phyloP scores from a whole-genome alignment of 1,140 invertebrate genomes.

The Brachionus paranguensis region DNA sequence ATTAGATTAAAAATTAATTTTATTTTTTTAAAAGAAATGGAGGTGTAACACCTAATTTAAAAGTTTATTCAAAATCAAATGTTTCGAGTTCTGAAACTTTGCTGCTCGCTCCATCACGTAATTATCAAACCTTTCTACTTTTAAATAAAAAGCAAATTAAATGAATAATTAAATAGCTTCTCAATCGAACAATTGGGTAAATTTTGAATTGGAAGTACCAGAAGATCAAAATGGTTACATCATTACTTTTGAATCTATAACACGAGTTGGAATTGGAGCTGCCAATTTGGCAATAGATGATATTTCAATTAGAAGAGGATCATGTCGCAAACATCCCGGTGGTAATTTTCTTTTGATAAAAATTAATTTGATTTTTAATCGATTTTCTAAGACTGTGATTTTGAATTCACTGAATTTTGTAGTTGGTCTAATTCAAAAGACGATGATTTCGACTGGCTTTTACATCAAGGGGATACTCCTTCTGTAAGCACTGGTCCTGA shows the following conservation, averaged over 20 bases:
- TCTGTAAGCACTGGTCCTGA: slow-evolving; percentile 52
- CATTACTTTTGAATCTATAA: slow-evolving; percentile 15
- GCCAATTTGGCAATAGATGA: slow-evolving; percentile 35
- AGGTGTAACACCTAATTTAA: neutral
- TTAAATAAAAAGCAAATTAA: too few relatives aligned
- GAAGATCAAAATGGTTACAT: neutral
- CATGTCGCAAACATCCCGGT: slow-evolving; percentile 2
- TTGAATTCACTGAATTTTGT: neutral
- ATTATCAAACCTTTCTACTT: neutral
- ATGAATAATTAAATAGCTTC: neutral
- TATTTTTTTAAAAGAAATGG: neutral
- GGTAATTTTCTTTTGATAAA: neutral
- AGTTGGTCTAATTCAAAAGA: slow-evolving; percentile 10
- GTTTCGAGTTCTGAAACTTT: neutral
- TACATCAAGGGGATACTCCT: slow-evolving; percentile 43
- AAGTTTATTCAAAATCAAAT: slow-evolving; percentile 13
- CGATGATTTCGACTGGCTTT: slow-evolving; percentile 48
- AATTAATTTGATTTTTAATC: neutral
- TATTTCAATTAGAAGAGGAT: neutral
- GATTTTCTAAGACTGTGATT: neutral
- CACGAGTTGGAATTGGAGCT: neutral
- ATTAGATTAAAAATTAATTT: neutral
- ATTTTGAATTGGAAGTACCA: slow-evolving; percentile 15
- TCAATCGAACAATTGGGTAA: slow-evolving; percentile 19
- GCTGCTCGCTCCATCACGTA: neutral